Percentiles rank a stretch among this genome's conserved stretches.
phyloP scores from a whole-genome alignment of 2,888 invertebrate genomes.

The Ophion slaviceki region DNA sequence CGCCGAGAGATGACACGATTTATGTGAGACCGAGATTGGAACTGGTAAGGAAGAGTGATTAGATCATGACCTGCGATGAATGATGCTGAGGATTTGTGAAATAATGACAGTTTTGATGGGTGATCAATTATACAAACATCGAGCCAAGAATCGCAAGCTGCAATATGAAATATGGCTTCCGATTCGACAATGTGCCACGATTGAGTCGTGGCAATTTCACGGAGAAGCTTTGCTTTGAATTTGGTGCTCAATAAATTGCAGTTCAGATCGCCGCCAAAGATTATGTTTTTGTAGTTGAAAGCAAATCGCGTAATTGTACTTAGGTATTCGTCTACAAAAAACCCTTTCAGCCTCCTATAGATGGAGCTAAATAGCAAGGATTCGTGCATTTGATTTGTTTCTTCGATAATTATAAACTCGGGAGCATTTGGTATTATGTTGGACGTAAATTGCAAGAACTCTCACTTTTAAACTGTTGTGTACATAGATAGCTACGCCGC shows the following conservation, averaged over 20 bases:
- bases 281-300: conserved; percentile 6
- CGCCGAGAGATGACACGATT: no score
- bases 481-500: conserved; percentile 46
- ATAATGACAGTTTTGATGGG: not conserved
- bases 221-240: conserved; percentile 1
- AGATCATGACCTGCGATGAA: not conserved
- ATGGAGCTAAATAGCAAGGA: not conserved
- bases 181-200: not conserved
- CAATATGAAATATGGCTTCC: not conserved
- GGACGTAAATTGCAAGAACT: not conserved
- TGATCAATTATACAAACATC: conserved; percentile 17
- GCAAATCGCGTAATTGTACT: not conserved
- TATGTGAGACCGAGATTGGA: no score
- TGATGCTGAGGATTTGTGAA: not conserved
- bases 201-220: not conserved
- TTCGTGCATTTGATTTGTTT: not conserved
- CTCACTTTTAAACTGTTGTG: conserved; percentile 27
- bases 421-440: not conserved
- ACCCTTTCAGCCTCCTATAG: conserved; percentile 8
- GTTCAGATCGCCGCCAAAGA: conserved; percentile 5
- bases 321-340: not conserved
- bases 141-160: conserved; percentile 4
- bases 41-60: not conserved
- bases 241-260: not conserved
- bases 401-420: not conserved